Conservation (phyloP, 2,888 invertebrate species). For the Latrodectus hesperus region DNA sequence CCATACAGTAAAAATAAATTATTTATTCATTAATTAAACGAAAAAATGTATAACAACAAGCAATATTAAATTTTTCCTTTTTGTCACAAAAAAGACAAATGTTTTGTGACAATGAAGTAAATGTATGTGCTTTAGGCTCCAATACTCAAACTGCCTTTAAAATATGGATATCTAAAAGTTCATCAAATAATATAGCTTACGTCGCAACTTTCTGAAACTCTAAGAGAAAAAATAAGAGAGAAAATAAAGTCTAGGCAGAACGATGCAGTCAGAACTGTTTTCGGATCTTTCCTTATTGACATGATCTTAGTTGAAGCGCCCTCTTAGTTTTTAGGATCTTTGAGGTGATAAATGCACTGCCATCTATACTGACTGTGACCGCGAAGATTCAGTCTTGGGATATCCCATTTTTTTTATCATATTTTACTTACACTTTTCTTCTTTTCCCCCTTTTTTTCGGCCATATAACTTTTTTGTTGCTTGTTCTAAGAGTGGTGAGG, state of each 20-base stretch:
- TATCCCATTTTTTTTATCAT: slow-evolving; percentile 23
- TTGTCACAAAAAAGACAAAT: too few relatives aligned
- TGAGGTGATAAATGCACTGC: slow-evolving; percentile 57
- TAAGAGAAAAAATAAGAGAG: neutral
- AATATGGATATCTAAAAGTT: too few relatives aligned
- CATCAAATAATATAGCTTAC: neutral
- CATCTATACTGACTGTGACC: slow-evolving; percentile 32
- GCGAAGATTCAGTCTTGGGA: slow-evolving; percentile 31
- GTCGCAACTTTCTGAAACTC: neutral
- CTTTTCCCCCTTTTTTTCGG: slow-evolving; percentile 9
- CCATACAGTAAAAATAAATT: too few relatives aligned
- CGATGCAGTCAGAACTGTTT: slow-evolving; percentile 37
- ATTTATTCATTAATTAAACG: too few relatives aligned
- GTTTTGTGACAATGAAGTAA: too few relatives aligned
- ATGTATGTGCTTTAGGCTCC: too few relatives aligned
- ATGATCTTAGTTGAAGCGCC: slow-evolving; percentile 54
- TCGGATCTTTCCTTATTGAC: slow-evolving; percentile 59
- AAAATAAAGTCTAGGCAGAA: slow-evolving; percentile 13
- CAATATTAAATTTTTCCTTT: too few relatives aligned
- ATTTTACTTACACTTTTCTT: slow-evolving; percentile 28
- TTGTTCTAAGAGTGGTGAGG: too few relatives aligned
- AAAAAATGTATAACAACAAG: too few relatives aligned
- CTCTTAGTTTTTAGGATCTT: slow-evolving; percentile 31
- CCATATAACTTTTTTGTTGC: neutral
- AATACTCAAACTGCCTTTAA: too few relatives aligned